These are phyloP conservation scores for Linnaemya vulpina DNA, from an alignment of 2,888 invertebrate species.

Conservation along the genomic window DNA sequence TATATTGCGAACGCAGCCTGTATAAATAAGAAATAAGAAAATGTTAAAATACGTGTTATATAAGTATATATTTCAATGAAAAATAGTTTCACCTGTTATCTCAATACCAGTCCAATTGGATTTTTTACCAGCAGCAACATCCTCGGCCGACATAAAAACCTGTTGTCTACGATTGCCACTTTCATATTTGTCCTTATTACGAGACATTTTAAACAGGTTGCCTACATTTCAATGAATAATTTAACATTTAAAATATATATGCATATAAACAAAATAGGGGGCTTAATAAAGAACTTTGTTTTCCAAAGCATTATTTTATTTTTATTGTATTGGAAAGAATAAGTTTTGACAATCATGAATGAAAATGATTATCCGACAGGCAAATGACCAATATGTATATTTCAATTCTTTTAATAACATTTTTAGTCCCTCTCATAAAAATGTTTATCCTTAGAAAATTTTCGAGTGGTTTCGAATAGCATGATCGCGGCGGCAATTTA, in stretches of 20 bases:
- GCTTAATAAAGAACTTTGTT: no score
- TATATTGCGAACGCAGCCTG: constrained; percentile 97
- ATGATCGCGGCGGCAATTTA: no score
- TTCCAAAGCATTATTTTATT: no score
- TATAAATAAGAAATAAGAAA: constrained; percentile 66
- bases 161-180: constrained; percentile 91
- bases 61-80: background rate
- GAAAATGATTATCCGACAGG: no score
- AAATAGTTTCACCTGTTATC: constrained; percentile 86
- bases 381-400: no score
- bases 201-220: constrained; percentile 85
- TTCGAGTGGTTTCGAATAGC: no score
- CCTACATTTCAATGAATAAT: constrained; percentile 74
- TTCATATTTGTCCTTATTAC: constrained; percentile 96
- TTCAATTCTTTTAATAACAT: no score
- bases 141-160: constrained; percentile 96
- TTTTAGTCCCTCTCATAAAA: no score
- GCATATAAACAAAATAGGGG: background rate
- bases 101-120: constrained; percentile 96
- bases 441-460: no score
- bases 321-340: no score
- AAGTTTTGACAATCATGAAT: no score
- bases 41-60: background rate
- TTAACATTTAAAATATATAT: background rate
- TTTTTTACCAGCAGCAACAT: constrained; percentile 95